Conservation (phyloP, 2,888 invertebrate species). For the Tetropium fuscum region DNA sequence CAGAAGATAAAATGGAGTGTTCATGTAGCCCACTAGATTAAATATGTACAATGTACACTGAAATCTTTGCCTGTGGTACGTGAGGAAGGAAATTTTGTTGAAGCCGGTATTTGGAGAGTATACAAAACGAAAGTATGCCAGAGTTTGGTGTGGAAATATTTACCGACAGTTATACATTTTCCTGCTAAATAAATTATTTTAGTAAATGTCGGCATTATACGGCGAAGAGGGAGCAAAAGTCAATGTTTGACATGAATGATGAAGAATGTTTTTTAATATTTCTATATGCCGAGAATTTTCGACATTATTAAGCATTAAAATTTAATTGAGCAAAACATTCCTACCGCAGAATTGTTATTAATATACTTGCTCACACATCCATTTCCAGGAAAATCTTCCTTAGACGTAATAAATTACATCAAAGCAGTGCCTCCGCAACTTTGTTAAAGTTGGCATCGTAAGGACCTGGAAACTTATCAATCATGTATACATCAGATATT, state of each 20-base stretch:
- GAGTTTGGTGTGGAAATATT: conserved; percentile 67
- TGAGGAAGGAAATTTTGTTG: conserved; percentile 63
- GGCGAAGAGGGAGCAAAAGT: conserved; percentile 62
- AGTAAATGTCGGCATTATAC: conserved; percentile 66
- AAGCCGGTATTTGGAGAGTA: conserved; percentile 64
- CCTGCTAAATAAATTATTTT: conserved; percentile 68
- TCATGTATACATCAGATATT: too few relatives aligned
- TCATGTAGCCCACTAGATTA: conserved; percentile 55
- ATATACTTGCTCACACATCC: too few relatives aligned
- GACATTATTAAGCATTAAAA: conserved; percentile 28
- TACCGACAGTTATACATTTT: conserved; percentile 68
- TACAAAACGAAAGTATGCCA: conserved; percentile 65
- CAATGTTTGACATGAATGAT: conserved; percentile 63
- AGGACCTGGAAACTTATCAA: too few relatives aligned
- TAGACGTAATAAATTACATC: too few relatives aligned
- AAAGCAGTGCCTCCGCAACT: too few relatives aligned
- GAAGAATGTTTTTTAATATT: conserved; percentile 54
- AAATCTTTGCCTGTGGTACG: conserved; percentile 62
- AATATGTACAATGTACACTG: conserved; percentile 62
- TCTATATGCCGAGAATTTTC: conserved; percentile 22
- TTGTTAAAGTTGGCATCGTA: too few relatives aligned
- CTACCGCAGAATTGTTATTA: too few relatives aligned
- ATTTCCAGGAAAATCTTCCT: too few relatives aligned
- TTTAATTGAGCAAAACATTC: conserved; percentile 20
- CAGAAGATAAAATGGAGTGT: conserved; percentile 58